phyloP scores from a whole-genome alignment of 2,888 invertebrate species.

The Drosophila merina region DNA sequence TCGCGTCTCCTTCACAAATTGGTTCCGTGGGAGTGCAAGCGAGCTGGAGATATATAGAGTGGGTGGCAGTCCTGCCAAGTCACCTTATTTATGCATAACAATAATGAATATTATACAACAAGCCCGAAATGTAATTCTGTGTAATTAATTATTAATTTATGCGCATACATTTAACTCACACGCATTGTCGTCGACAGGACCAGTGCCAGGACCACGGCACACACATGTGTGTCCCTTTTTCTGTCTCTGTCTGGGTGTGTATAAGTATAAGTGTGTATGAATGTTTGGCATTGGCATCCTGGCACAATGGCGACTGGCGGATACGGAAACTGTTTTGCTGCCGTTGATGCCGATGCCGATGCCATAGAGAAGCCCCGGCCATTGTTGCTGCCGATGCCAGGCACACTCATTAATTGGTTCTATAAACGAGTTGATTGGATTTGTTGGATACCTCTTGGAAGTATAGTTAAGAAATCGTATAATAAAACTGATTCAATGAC shows the following conservation, averaged over 20 bases:
- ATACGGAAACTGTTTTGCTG: conserved; percentile 79
- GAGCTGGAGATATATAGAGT: conserved; percentile 3
- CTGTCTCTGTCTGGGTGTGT: conserved; percentile 12
- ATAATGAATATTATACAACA: conserved; percentile 83
- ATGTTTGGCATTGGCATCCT: conserved; percentile 74
- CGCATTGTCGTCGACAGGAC: conserved; percentile 75
- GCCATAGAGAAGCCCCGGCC: conserved; percentile 57
- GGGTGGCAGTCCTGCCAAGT: conserved; percentile 40
- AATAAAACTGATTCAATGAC: neutral
- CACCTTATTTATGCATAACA: conserved; percentile 83
- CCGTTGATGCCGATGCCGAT: conserved; percentile 76
- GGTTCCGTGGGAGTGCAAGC: conserved; percentile 36
- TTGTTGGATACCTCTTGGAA: neutral
- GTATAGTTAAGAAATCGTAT: neutral
- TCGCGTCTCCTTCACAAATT: conserved; percentile 54
- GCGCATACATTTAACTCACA: conserved; percentile 82
- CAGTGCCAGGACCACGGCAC: conserved; percentile 27
- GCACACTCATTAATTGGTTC: conserved; percentile 37
- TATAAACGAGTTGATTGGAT: conserved; percentile 24
- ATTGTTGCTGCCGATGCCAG: conserved; percentile 57
- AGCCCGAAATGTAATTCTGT: conserved; percentile 82
- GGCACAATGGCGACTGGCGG: conserved; percentile 76
- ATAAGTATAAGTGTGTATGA: conserved; percentile 32
- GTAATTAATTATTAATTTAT: conserved; percentile 83
- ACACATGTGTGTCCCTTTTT: conserved; percentile 23